Evolutionary conservation across 2,888 invertebrate genomes (phyloP), one percentile per base, ranked within the genome.

Genomic region (Phengaris arion): DNA sequence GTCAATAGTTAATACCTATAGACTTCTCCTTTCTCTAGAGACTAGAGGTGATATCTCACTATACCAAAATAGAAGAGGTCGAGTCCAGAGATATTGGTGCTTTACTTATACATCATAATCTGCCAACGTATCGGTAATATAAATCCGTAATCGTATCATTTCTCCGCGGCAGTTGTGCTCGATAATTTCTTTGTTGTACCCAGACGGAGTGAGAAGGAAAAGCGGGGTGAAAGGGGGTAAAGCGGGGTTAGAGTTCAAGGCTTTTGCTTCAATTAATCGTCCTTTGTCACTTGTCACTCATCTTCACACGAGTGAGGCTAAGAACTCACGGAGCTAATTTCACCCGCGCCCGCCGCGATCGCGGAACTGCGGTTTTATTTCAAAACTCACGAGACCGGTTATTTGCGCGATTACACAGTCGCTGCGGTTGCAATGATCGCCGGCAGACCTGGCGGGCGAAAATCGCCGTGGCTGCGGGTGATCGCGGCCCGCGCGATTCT

Each of bases 201-300:
- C 22, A 2, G 59, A 2, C 22, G 3, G 59, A 1, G 22, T 22
- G 59, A 15, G 59, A 9, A 22, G 15, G 57, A 0, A 8, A 4
- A 10, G 4, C 2, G 59, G 59, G 22, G 5, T 22, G 59, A 1
- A 10, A 15, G 9, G 59, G 22, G 57, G 59, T 22, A 10, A 59
- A 10, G 22, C 59, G 59, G 59, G 22, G 59, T 59, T 22, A 59
- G 5, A 59, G 59, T 22, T 59, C 59, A 22, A 59, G 22, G 22
- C 22, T 22, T 22, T 2, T 2, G 10, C 22, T 22, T 59, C 10
- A 10, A 8, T 59, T 10, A 22, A 59, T 59, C 22, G 59, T 59
- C 59, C 22, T 59, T 59, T 35, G 59, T 35, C 59, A 59, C 59
- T 35, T 59, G 59, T 59, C 59, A 59, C 4, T 59, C 59, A 59